These are phyloP conservation scores for Hipposideros armiger DNA, from an alignment of 2,113 vertebrate species.

Conservation along the genomic window DNA sequence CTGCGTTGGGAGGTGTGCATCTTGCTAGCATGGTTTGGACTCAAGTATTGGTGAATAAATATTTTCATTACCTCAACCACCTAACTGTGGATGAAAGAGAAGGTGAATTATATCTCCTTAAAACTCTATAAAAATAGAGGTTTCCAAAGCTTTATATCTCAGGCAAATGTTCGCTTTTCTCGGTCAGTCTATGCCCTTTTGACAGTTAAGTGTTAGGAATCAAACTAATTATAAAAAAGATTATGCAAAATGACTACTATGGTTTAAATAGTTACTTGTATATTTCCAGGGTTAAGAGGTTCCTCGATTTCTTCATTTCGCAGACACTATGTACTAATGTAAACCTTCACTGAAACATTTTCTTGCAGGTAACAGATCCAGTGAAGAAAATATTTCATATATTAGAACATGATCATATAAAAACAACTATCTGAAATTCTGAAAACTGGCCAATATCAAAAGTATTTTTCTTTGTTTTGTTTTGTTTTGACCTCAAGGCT, in stretches of 20 bases:
- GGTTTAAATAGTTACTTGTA: background rate
- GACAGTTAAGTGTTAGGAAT: slow-evolving; percentile 31
- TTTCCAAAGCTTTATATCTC: slow-evolving; percentile 20
- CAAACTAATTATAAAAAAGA: slow-evolving; percentile 58
- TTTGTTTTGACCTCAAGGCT: slow-evolving; percentile 26
- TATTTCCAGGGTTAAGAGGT: slow-evolving; percentile 27
- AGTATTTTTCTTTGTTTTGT: background rate
- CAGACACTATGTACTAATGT: background rate
- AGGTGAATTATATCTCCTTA: background rate
- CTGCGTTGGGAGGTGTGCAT: background rate
- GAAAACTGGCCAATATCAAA: background rate
- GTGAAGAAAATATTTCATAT: background rate
- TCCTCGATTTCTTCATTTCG: slow-evolving; percentile 1
- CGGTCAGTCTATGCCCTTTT: background rate
- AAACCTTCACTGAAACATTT: slow-evolving; percentile 11
- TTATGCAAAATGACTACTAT: slow-evolving; percentile 10
- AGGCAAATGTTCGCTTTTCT: slow-evolving; percentile 24
- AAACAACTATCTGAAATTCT: slow-evolving; percentile 19
- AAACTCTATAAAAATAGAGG: slow-evolving; percentile 30
- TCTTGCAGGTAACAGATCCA: background rate
- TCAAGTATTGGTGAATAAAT: background rate
- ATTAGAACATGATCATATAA: background rate
- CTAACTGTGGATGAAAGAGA: background rate
- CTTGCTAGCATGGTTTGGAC: background rate
- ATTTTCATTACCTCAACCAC: background rate